A percentile compares a stretch with the other conserved stretches of the same genome.
These are phyloP conservation scores for Eilema sororculum DNA, from an alignment of 2,888 invertebrate species.

Conservation along the genomic window DNA sequence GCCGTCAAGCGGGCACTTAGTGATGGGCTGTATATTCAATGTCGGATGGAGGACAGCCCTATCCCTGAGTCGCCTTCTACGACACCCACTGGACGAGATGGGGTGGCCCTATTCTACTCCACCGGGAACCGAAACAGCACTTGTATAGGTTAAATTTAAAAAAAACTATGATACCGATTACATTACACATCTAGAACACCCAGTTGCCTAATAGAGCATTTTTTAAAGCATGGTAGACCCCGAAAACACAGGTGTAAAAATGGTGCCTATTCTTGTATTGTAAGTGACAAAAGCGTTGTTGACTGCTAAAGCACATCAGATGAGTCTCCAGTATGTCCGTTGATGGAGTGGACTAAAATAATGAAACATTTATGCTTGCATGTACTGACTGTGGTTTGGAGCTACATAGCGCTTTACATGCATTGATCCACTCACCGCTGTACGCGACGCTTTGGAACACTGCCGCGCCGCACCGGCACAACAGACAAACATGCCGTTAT, in stretches of 20 bases:
- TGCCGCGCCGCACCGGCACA: constrained; percentile 87
- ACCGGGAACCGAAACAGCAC: no score
- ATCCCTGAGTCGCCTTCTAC: no score
- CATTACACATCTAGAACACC: neutral
- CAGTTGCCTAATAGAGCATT: neutral
- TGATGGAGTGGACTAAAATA: constrained; percentile 66
- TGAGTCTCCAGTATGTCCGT: constrained; percentile 71
- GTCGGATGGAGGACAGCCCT: no score
- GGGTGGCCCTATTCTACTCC: no score
- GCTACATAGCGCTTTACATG: constrained; percentile 70
- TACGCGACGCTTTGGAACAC: constrained; percentile 98
- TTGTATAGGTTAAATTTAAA: neutral
- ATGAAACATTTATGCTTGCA: constrained; percentile 30
- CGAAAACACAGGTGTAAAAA: constrained; percentile 38
- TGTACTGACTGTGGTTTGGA: constrained; percentile 25
- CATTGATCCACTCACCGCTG: constrained; percentile 94
- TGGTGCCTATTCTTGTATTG: constrained; percentile 45
- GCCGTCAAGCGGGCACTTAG: no score
- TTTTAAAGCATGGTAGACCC: constrained; percentile 40
- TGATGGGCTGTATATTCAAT: no score
- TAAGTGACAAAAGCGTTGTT: constrained; percentile 63
- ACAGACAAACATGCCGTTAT: constrained; percentile 86
- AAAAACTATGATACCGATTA: neutral
- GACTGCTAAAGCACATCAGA: constrained; percentile 65
- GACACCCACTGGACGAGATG: no score